Base-by-base conservation (phyloP, 64 coral and sea anemone genomes). In the Actinia equina region DNA sequence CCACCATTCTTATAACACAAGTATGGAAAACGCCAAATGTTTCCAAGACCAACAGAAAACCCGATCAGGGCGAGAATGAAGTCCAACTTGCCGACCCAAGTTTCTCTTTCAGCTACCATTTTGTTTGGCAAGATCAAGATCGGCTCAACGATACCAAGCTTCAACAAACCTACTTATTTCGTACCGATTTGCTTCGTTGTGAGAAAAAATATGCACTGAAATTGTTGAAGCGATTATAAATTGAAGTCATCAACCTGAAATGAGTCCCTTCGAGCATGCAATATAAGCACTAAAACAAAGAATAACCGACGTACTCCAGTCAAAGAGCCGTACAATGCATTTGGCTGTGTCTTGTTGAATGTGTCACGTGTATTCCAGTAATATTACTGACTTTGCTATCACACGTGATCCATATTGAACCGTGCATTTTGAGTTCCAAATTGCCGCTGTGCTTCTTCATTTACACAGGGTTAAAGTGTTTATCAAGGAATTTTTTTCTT, bases 11-110 rank as follows among this genome's bases (percentile, higher is more conserved):
- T 88, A 54, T 80, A 88, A 41, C 87, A 88, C 17, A 88, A 37
- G 54, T 88, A 88, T 7, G 87, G 87, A 41, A 88, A 88, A 61
- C 87, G 87, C 87, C 87, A 88, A n/a, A 88, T 88, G 49, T 88
- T 88, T 27, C 87, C 87, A 11, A 88, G 77, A 15, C 87, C 87
- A 65, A 88, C 87, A 82, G 87, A 88, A 22, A 88, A 88, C 3
- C 87, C 87, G 26, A 88, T 88, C 41, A 88, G 49, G 19, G 87
- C 87, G 51, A 88, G 87, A 43, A 88, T 88, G 55, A 88, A 88
- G 77, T 88, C 87, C 23, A 88, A 62, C 37, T 88, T 88, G 26
- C 87, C 87, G 54, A 88, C 87, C 87, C 87, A 88, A 42, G 87
- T 88, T 51, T 88, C 87, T 9, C 87, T 56, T 52, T 78, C 87